Evolutionary conservation across 2,888 invertebrate species (phyloP).

Genomic region (Drosophila mulleri): DNA sequence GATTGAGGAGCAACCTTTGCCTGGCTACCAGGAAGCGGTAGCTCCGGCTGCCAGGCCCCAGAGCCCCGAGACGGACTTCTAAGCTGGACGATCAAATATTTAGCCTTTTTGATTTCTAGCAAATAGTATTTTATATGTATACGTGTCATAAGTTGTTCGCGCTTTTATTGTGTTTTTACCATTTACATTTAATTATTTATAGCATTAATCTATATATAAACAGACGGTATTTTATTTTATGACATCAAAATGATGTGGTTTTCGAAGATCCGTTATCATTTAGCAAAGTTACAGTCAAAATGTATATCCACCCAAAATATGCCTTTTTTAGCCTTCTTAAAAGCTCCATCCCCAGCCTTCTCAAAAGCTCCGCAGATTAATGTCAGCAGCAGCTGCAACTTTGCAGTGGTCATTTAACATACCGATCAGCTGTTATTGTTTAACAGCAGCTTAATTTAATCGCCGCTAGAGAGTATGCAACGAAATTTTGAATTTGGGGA

Average conservation of each 20-base stretch:
- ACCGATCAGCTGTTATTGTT: background rate
- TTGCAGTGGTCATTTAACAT: background rate
- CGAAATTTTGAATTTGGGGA: background rate
- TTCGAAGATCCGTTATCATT: no score
- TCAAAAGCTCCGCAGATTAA: background rate
- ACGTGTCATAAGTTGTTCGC: background rate
- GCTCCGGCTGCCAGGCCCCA: slow-evolving; percentile 67
- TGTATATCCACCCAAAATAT: no score
- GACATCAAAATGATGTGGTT: no score
- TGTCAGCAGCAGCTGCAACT: background rate
- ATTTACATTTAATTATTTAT: slow-evolving; percentile 47
- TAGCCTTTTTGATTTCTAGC: slow-evolving; percentile 6
- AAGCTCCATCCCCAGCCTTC: no score
- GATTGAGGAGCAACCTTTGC: slow-evolving; percentile 9
- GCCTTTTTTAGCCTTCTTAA: no score
- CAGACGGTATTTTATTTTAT: background rate
- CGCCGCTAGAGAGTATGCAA: background rate
- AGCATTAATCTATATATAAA: slow-evolving; percentile 26
- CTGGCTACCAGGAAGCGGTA: slow-evolving; percentile 1
- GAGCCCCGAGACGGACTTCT: slow-evolving; percentile 84
- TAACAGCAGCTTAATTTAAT: background rate
- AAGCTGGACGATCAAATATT: slow-evolving; percentile 22
- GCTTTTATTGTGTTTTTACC: slow-evolving; percentile 21
- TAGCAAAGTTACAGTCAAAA: no score
- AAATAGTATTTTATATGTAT: slow-evolving; percentile 8